These are phyloP conservation scores for Galbula dea DNA, from an alignment of 2,113 vertebrate genomes.

Conservation along the genomic window DNA sequence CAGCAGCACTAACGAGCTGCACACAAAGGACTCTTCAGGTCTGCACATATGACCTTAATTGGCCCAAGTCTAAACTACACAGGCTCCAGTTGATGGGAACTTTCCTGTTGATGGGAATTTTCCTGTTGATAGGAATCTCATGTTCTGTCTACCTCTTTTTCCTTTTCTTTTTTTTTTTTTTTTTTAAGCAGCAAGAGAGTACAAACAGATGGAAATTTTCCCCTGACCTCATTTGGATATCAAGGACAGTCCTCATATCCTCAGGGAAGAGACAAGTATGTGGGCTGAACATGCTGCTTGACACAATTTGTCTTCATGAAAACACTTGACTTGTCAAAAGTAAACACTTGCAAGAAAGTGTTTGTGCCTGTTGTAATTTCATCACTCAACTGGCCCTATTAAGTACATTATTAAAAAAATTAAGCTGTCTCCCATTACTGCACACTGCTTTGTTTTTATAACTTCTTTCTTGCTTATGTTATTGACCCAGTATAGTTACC, in stretches of 20 bases:
- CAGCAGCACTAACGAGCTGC: background rate
- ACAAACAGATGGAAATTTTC: background rate
- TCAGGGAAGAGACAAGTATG: background rate
- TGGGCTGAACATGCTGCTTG: background rate
- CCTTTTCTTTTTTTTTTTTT: background rate
- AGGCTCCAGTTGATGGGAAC: background rate
- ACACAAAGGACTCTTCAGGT: background rate
- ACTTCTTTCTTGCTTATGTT: background rate
- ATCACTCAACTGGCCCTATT: background rate
- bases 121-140: too few relatives aligned
- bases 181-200: background rate
- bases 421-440: background rate
- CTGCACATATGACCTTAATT: background rate
- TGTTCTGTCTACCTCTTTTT: background rate
- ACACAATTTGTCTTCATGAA: constrained; percentile 10
- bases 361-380: background rate
- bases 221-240: constrained; percentile 15
- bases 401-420: background rate
- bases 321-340: background rate
- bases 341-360: background rate
- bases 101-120: background rate
- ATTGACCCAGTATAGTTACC: background rate
- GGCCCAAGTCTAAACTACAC: background rate
- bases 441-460: background rate
- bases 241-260: background rate